phyloP scores from a whole-genome alignment of 2,888 invertebrate species.

The Branchipolynoe longqiensis region DNA sequence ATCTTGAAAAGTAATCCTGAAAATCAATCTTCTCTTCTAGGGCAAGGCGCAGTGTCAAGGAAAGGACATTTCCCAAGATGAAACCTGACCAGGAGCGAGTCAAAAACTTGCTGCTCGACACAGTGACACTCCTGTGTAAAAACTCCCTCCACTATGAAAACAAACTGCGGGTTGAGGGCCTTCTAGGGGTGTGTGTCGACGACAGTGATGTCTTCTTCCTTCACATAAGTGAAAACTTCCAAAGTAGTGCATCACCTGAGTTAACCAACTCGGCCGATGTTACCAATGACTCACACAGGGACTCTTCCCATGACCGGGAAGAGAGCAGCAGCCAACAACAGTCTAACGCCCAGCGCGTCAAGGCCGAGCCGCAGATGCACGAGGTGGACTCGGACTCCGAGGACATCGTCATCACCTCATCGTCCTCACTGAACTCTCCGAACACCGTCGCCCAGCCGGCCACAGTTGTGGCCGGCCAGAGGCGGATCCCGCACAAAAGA shows the following conservation, averaged over 20 bases:
- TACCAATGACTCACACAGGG: background rate
- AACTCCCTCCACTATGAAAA: constrained; percentile 58
- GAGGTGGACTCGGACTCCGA: background rate
- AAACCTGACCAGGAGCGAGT: constrained; percentile 60
- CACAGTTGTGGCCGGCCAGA: constrained; percentile 24
- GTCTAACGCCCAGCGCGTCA: background rate
- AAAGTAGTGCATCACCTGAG: background rate
- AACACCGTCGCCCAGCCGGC: constrained; percentile 30
- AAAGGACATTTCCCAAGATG: no score
- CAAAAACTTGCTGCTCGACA: constrained; percentile 56
- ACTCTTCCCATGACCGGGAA: constrained; percentile 10
- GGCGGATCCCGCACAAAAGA: constrained; percentile 10
- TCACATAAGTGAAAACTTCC: constrained; percentile 58
- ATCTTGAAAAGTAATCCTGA: no score
- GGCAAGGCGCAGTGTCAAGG: background rate
- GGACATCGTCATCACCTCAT: constrained; percentile 6
- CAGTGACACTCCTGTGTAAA: constrained; percentile 58
- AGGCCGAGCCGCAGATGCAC: background rate
- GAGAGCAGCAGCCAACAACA: background rate
- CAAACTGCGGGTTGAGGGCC: constrained; percentile 57
- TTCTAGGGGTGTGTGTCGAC: constrained; percentile 61
- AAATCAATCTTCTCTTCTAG: no score
- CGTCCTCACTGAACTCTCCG: constrained; percentile 5
- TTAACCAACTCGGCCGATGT: background rate
- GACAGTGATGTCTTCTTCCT: constrained; percentile 60